Conservation (phyloP, 2,797 vertebrate genomes). For the Apogon hyalosoma region DNA sequence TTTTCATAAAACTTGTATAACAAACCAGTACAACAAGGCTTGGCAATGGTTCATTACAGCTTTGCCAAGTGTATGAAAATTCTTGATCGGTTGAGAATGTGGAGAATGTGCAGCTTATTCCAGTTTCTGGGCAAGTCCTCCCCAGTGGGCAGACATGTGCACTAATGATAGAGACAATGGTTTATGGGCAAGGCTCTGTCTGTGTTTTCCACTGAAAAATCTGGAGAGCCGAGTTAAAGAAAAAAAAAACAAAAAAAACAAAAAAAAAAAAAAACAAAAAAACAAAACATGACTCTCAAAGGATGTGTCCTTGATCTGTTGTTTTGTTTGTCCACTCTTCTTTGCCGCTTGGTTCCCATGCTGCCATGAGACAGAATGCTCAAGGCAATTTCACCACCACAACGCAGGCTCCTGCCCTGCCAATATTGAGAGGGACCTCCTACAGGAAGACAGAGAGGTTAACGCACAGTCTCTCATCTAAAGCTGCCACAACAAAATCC, state of each 20-base stretch:
- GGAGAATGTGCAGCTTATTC: conserved; percentile 68
- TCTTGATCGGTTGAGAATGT: conserved; percentile 77
- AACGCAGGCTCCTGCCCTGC: conserved; percentile 94
- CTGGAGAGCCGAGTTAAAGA: conserved; percentile 64
- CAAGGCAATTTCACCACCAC: conserved; percentile 95
- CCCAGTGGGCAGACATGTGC: conserved; percentile 67
- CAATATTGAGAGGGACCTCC: conserved; percentile 96
- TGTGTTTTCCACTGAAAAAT: conserved; percentile 68
- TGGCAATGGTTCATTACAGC: conserved; percentile 57
- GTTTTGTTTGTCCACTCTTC: conserved; percentile 72
- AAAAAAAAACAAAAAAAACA: conserved; percentile 45
- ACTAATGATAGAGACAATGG: conserved; percentile 76
- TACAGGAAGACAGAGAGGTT: conserved; percentile 77
- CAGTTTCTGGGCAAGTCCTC: conserved; percentile 62
- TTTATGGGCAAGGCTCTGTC: conserved; percentile 62
- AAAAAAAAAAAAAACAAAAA: conserved; percentile 53
- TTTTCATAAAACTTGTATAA: conserved; percentile 58
- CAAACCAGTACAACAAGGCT: conserved; percentile 69
- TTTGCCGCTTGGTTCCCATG: conserved; percentile 59
- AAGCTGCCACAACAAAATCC: conserved; percentile 42
- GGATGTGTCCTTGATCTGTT: conserved; percentile 72
- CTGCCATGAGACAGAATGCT: conserved; percentile 69
- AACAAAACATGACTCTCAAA: conserved; percentile 60
- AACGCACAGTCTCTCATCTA: conserved; percentile 54
- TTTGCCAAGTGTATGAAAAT: conserved; percentile 70